Conservation (phyloP, 1,140 invertebrate species). For the Tetramorium simillimum region DNA sequence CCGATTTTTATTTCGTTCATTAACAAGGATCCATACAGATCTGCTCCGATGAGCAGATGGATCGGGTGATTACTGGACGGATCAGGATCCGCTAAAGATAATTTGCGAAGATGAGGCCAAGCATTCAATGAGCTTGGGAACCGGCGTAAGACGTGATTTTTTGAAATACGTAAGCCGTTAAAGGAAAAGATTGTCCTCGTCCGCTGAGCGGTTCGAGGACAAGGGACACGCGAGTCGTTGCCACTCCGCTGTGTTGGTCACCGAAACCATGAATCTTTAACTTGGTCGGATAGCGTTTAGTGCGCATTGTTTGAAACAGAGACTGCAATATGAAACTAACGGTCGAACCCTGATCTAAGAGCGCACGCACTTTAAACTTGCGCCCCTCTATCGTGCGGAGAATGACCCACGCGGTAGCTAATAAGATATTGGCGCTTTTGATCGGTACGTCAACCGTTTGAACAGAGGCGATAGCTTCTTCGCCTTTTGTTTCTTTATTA, state of each 20-base stretch:
- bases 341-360: constrained; percentile 54
- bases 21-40: constrained; percentile 47
- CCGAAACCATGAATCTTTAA: constrained; percentile 27
- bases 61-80: constrained; percentile 34
- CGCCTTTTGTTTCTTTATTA: not conserved
- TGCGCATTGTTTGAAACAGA: constrained; percentile 29
- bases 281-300: not conserved
- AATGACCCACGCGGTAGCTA: not conserved
- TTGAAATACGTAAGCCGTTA: constrained; percentile 31
- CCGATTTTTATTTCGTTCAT: constrained; percentile 32
- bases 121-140: not conserved
- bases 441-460: not conserved
- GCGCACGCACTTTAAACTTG: constrained; percentile 16
- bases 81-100: constrained; percentile 57
- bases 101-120: constrained; percentile 50
- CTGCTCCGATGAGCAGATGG: constrained; percentile 57
- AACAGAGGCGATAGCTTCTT: not conserved
- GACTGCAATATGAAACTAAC: constrained; percentile 47
- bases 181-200: not conserved
- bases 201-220: constrained; percentile 16
- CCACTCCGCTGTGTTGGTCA: not conserved
- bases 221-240: constrained; percentile 18
- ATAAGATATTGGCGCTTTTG: not conserved
- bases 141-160: constrained; percentile 46
- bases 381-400: not conserved